Evolutionary conservation across 2,113 vertebrate species (phyloP), one percentile per base, ranked within the genome.

Genomic region (Patagioenas fasciata): DNA sequence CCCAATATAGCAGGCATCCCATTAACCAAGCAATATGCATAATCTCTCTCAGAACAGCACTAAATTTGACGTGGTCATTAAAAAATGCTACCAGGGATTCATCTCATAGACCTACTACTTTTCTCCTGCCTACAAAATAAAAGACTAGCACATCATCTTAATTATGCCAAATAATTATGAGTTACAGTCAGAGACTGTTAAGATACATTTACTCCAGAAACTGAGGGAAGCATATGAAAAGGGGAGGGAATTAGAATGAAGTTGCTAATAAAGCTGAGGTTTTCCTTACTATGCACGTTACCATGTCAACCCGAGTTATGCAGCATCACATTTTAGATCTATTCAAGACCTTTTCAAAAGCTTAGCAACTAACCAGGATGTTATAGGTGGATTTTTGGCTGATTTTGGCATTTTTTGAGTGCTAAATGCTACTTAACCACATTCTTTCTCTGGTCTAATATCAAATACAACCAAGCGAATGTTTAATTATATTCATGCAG

Each of bases 401-500:
- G 95, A 87, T 96, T 97, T 94, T 91, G 85, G 90, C 91, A 95
- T 96, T 77, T 93, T 96, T 95, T 93, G 73, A 88, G 70, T 91
- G 92, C 94, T 87, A 96, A 96, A 96, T 93, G 77, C 83, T 93
- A 61, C 86, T 94, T 95, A 93, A 94, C 89, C 77, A 94, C 91
- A 75, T 92, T 92, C 80, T 93, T 94, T 94, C 95, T 72, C 83
- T 96, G 69, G 80, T 96, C 95, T 97, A 89, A 89, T 96, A 96
- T 86, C 57, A 95, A 94, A 88, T 84, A 88, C 80, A 86, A 94
- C 73, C 54, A n/a, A 95, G 83, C 69, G 86, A 97, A 95, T 81
- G 84, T 96, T 94, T 97, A 96, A 97, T 96, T 96, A 96, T 94
- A 95, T 95, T 94, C 88, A 95, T 79, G 85, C 96, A 97, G 97